Conservation (phyloP, 2,888 invertebrate genomes). For the Netelia melanura region DNA sequence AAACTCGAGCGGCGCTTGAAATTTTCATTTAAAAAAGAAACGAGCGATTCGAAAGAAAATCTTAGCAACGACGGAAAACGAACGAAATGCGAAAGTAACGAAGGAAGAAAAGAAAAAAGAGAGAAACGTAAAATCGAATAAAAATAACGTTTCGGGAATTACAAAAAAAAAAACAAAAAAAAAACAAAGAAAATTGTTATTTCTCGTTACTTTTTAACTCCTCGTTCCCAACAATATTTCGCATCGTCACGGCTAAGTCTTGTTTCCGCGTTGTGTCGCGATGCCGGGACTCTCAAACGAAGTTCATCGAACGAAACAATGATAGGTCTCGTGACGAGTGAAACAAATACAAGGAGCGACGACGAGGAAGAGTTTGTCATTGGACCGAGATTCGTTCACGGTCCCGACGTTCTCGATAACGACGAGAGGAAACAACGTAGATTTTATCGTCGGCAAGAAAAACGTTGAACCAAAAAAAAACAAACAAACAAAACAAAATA, state of each 20-base stretch:
- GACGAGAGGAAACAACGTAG: neutral
- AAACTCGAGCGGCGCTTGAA: neutral
- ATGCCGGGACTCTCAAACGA: conserved; percentile 51
- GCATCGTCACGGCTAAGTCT: neutral
- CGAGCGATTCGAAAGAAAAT: neutral
- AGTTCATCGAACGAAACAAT: conserved; percentile 59
- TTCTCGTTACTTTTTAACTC: neutral
- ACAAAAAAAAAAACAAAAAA: neutral
- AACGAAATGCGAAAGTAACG: neutral
- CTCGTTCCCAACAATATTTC: neutral
- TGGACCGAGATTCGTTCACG: conserved; percentile 40
- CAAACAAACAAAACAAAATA: neutral
- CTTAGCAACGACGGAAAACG: no score
- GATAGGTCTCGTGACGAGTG: conserved; percentile 52
- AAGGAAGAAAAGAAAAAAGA: neutral
- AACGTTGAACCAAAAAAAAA: neutral
- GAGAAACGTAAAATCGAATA: no score
- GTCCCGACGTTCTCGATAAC: conserved; percentile 3
- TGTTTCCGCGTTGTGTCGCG: conserved; percentile 42
- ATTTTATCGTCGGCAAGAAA: neutral
- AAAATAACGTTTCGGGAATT: neutral
- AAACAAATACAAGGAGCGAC: conserved; percentile 46
- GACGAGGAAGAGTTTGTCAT: conserved; percentile 60
- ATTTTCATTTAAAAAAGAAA: neutral
- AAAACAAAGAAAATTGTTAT: neutral